Evolutionary conservation across 2,113 vertebrate genomes (phyloP).

Genomic region (Stigmatopora argus): DNA sequence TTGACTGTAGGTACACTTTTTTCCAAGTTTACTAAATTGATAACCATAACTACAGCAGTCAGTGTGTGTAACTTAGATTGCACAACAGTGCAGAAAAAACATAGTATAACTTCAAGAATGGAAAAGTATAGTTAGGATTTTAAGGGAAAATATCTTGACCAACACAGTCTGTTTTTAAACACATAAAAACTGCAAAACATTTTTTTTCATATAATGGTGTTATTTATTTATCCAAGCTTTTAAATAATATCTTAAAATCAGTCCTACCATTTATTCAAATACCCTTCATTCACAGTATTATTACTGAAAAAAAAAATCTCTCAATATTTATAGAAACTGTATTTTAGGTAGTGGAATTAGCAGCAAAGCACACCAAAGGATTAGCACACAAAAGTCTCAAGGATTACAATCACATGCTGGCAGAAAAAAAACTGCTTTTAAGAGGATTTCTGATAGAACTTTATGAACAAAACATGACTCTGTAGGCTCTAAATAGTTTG

Average conservation of each 20-base stretch:
- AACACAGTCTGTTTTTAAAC: neutral
- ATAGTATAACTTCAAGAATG: no score
- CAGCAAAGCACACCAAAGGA: slow-evolving; percentile 54
- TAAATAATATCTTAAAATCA: slow-evolving; percentile 68
- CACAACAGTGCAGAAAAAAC: no score
- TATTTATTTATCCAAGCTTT: slow-evolving; percentile 66
- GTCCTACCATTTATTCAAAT: slow-evolving; percentile 60
- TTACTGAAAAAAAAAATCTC: slow-evolving; percentile 43
- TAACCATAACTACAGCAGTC: no score
- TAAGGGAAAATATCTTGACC: neutral
- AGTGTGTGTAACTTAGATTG: no score
- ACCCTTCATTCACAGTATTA: slow-evolving; percentile 69
- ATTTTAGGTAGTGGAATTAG: slow-evolving; percentile 67
- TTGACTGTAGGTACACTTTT: neutral
- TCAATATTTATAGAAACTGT: slow-evolving; percentile 62
- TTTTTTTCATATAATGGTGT: slow-evolving; percentile 42
- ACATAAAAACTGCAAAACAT: slow-evolving; percentile 36
- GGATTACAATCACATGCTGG: slow-evolving; percentile 11
- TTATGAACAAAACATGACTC: slow-evolving; percentile 22
- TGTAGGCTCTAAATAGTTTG: slow-evolving; percentile 32
- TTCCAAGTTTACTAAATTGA: neutral
- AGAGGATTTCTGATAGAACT: slow-evolving; percentile 48
- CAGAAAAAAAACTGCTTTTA: slow-evolving; percentile 30
- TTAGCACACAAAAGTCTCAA: slow-evolving; percentile 40
- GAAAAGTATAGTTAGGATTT: no score